A percentile compares a stretch with the other conserved stretches of the same genome.
phyloP scores from a whole-genome alignment of 1,140 invertebrate species.

The Pogonomyrmex barbatus region DNA sequence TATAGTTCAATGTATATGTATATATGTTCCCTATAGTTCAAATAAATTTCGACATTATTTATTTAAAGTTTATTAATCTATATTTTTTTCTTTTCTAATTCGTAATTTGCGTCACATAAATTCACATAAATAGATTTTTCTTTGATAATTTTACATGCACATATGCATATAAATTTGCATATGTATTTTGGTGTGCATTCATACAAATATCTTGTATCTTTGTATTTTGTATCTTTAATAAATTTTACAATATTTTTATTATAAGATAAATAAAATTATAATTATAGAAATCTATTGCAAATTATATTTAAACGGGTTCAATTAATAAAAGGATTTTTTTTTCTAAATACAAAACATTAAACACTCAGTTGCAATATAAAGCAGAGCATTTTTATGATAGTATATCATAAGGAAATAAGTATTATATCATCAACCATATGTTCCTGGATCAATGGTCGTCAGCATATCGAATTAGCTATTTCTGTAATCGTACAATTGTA shows the following conservation, averaged over 20 bases:
- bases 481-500: background rate
- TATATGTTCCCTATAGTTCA: background rate
- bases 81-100: background rate
- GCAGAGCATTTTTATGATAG: background rate
- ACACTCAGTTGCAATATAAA: background rate
- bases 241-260: background rate
- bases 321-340: background rate
- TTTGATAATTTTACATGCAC: background rate
- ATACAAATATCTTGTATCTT: background rate
- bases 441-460: slow-evolving; percentile 24
- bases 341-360: background rate
- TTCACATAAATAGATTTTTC: background rate
- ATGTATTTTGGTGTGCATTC: background rate
- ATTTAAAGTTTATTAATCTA: background rate
- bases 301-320: background rate
- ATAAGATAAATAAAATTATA: background rate
- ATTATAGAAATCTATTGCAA: background rate
- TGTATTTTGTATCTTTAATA: background rate
- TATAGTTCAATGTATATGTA: background rate
- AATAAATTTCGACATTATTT: background rate
- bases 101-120: background rate
- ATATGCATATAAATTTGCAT: background rate
- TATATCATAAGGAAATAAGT: background rate
- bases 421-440: slow-evolving; percentile 74
- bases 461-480: background rate